phyloP scores from a whole-genome alignment of 1,140 invertebrate genomes.

The Aphelinus certus region DNA sequence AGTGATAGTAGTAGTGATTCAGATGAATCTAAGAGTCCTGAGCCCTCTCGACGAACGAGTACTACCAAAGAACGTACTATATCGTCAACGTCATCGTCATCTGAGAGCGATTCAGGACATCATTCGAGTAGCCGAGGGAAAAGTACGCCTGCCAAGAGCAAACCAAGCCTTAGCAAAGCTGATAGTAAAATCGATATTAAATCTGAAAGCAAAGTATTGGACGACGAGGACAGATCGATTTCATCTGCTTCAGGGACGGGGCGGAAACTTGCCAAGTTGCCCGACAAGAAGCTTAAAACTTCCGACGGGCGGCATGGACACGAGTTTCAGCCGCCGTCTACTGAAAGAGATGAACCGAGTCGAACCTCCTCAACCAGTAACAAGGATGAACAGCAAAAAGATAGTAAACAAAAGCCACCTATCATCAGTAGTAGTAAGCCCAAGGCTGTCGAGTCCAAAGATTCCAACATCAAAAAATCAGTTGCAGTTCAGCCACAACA shows the following conservation, averaged over 20 bases:
- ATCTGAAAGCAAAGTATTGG: conserved; percentile 36
- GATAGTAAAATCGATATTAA: conserved; percentile 33
- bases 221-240: conserved; percentile 11
- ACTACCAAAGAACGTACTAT: conserved; percentile 52
- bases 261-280: conserved; percentile 74
- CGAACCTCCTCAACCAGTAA: conserved; percentile 62
- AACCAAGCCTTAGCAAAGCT: conserved; percentile 38
- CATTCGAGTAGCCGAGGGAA: conserved; percentile 40
- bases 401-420: conserved; percentile 45
- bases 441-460: conserved; percentile 27
- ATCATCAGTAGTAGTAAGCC: not conserved
- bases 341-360: conserved; percentile 78
- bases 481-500: conserved; percentile 47
- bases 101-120: conserved; percentile 55
- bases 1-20: conserved; percentile 62
- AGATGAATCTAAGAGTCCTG: conserved; percentile 53
- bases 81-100: conserved; percentile 58
- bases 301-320: conserved; percentile 81
- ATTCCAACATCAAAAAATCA: conserved; percentile 42
- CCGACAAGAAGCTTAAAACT: conserved; percentile 88
- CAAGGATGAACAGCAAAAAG: conserved; percentile 51
- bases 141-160: conserved; percentile 8
- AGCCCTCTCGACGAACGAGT: conserved; percentile 25
- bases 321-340: conserved; percentile 76
- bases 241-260: conserved; percentile 55